A percentile compares a stretch with the other conserved stretches of the same genome.
phyloP scores from a whole-genome alignment of 2,888 invertebrate species.

The Mylabris sibirica region DNA sequence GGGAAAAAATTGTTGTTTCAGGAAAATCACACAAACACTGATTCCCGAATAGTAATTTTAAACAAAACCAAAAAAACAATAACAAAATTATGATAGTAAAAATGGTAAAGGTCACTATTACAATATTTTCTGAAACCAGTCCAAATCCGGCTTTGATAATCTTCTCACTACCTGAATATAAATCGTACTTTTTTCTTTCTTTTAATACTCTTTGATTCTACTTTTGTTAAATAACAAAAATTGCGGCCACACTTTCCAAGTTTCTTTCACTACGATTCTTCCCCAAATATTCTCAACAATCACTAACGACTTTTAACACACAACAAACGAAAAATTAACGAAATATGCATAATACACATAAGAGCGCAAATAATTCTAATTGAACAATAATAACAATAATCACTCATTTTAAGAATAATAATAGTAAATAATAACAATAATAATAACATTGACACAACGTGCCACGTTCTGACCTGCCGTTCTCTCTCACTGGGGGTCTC shows the following conservation, averaged over 20 bases:
- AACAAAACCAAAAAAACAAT: too few relatives aligned
- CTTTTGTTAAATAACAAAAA: background rate
- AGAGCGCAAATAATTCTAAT: background rate
- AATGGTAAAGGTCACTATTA: background rate
- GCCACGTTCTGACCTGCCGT: slow-evolving; percentile 1
- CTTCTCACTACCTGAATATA: too few relatives aligned
- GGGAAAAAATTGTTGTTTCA: background rate
- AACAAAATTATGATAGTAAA: background rate
- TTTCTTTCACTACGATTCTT: background rate
- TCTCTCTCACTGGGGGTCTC: background rate
- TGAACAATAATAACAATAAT: background rate
- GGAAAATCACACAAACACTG: background rate
- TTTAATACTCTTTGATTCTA: background rate
- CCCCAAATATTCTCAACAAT: background rate
- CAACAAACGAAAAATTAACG: background rate
- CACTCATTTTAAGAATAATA: too few relatives aligned
- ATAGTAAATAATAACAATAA: too few relatives aligned
- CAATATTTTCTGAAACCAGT: background rate
- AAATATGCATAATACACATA: too few relatives aligned
- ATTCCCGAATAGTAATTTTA: background rate
- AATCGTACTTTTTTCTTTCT: background rate
- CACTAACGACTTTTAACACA: background rate
- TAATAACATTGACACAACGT: slow-evolving; percentile 3
- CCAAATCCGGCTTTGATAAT: background rate
- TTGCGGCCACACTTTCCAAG: slow-evolving; percentile 3